These are phyloP conservation scores for Drosophila leontia DNA, from an alignment of 1,140 invertebrate species.

Conservation along the genomic window DNA sequence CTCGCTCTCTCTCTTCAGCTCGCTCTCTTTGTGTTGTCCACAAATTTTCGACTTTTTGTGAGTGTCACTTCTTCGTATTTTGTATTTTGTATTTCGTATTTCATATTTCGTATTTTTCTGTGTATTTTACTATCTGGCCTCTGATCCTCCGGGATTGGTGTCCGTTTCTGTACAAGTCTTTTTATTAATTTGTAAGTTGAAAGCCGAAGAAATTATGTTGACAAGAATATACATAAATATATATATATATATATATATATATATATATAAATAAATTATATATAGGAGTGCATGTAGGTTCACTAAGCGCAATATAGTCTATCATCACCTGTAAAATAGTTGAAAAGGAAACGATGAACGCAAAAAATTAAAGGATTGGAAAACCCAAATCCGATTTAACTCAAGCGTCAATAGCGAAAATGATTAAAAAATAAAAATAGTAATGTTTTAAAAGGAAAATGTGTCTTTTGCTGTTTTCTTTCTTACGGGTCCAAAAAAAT, in stretches of 20 bases:
- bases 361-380: neutral
- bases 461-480: neutral
- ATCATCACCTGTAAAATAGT: constrained; percentile 69
- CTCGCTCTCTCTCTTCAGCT: constrained; percentile 5
- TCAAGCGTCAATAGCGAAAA: constrained; percentile 45
- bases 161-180: constrained; percentile 49
- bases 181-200: constrained; percentile 48
- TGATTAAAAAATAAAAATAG: constrained; percentile 64
- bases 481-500: neutral
- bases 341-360: constrained; percentile 32
- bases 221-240: constrained; percentile 40
- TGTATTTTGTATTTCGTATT: neutral
- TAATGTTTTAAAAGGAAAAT: constrained; percentile 63
- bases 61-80: constrained; percentile 11
- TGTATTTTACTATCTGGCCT: constrained; percentile 23
- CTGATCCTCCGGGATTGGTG: constrained; percentile 1
- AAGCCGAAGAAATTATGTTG: constrained; percentile 62
- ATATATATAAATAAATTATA: constrained; percentile 40
- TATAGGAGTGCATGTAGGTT: constrained; percentile 64
- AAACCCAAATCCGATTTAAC: constrained; percentile 26
- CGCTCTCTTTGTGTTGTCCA: constrained; percentile 5
- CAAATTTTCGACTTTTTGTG: constrained; percentile 11
- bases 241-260: constrained; percentile 19
- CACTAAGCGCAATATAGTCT: constrained; percentile 76
- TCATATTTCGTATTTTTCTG: constrained; percentile 3